Conservation (phyloP, 2,797 vertebrate species). For the Prunella strophiata region DNA sequence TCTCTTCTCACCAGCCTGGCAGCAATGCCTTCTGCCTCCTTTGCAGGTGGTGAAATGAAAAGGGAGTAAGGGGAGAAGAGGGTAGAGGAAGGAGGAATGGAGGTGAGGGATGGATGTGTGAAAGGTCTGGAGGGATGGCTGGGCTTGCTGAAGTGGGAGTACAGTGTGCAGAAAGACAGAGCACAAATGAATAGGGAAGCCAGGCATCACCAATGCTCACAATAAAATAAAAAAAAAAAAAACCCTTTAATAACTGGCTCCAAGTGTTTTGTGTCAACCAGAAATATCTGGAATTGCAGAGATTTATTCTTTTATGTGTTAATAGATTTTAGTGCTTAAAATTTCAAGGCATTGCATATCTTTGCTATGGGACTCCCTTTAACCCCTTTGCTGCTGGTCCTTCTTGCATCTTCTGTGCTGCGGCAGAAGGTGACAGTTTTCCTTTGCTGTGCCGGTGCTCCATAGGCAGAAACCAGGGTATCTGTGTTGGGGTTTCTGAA, state of each 20-base stretch:
- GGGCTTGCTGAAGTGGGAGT: not conserved
- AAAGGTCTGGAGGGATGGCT: not conserved
- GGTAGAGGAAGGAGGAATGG: not conserved
- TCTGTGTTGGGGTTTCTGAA: slow-evolving; percentile 71
- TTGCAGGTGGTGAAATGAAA: not conserved
- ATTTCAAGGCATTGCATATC: slow-evolving; percentile 70
- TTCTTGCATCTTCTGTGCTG: slow-evolving; percentile 66
- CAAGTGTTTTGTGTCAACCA: not conserved
- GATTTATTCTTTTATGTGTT: not conserved
- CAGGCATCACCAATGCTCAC: not conserved
- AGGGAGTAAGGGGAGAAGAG: not conserved
- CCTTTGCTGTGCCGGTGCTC: slow-evolving; percentile 51
- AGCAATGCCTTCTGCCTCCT: not conserved
- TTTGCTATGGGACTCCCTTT: slow-evolving; percentile 71
- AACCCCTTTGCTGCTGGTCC: slow-evolving; percentile 60
- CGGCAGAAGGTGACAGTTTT: slow-evolving; percentile 66
- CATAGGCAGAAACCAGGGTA: slow-evolving; percentile 57
- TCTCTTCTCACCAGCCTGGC: not conserved
- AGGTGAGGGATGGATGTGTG: not conserved
- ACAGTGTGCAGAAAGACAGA: not conserved
- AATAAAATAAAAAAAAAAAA: not conserved
- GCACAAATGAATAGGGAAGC: not conserved
- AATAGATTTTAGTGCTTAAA: slow-evolving; percentile 5
- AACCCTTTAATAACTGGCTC: not conserved
- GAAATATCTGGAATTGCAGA: not conserved